phyloP scores from a whole-genome alignment of 2,113 vertebrate genomes.

The Myodes glareolus region DNA sequence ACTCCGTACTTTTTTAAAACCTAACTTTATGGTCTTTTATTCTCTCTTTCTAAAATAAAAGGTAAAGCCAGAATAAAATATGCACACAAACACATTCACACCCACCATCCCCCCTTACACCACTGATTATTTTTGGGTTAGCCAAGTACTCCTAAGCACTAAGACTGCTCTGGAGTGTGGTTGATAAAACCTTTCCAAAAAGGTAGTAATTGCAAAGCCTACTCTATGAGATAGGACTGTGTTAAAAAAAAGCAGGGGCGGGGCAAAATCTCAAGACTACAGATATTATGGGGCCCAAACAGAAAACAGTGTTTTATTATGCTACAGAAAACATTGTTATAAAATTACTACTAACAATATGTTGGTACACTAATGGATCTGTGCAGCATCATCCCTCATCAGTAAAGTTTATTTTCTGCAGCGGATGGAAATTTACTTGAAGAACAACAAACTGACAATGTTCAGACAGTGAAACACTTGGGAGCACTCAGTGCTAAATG shows the following conservation, averaged over 20 bases:
- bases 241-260: too few species aligned
- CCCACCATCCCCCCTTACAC: too few species aligned
- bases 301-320: not conserved
- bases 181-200: too few species aligned
- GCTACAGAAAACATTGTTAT: not conserved
- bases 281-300: not conserved
- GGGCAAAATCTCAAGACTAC: not conserved
- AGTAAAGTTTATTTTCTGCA: not conserved
- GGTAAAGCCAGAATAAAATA: not conserved
- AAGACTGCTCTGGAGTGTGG: not conserved
- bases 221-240: not conserved
- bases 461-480: not conserved
- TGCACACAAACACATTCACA: not conserved
- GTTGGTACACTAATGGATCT: too few species aligned
- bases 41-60: not conserved
- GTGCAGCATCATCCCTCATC: not conserved
- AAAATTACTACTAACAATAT: too few species aligned
- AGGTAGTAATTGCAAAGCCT: not conserved
- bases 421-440: not conserved
- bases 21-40: not conserved
- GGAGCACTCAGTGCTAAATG: not conserved
- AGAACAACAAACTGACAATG: too few species aligned
- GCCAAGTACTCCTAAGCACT: not conserved
- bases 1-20: too few species aligned
- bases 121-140: too few species aligned